Conservation (phyloP, 2,113 vertebrate genomes). For the Aphyosemion australe region DNA sequence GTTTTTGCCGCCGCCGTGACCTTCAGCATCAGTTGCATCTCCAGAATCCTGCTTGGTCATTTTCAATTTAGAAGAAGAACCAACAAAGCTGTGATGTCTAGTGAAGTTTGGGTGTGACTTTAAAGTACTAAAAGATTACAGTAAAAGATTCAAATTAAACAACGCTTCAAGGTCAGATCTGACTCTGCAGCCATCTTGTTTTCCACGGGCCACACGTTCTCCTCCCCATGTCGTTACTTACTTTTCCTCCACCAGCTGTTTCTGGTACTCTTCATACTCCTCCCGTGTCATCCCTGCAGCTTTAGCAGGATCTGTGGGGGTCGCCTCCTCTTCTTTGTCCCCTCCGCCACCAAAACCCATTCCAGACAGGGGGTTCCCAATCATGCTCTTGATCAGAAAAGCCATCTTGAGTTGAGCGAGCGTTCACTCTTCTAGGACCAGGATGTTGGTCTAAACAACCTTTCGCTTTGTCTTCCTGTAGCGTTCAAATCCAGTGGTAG, state of each 20-base stretch:
- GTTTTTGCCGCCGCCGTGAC: slow-evolving; percentile 26
- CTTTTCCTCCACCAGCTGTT: slow-evolving; percentile 97
- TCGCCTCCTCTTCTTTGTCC: slow-evolving; percentile 87
- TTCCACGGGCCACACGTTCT: slow-evolving; percentile 2
- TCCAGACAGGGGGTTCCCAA: slow-evolving; percentile 91
- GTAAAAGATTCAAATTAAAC: background rate
- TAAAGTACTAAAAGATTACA: background rate
- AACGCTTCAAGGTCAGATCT: slow-evolving; percentile 66
- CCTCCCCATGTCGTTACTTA: slow-evolving; percentile 80
- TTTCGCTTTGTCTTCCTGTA: slow-evolving; percentile 40
- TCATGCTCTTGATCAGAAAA: slow-evolving; percentile 94
- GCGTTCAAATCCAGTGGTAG: slow-evolving; percentile 65
- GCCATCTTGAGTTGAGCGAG: slow-evolving; percentile 78
- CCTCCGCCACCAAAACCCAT: slow-evolving; percentile 89
- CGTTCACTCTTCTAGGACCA: slow-evolving; percentile 19
- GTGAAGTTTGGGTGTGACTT: background rate
- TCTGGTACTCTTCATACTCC: slow-evolving; percentile 97
- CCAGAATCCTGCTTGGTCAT: background rate
- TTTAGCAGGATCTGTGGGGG: slow-evolving; percentile 87
- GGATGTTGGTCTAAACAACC: slow-evolving; percentile 18
- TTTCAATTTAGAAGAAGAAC: background rate
- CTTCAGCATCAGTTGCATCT: slow-evolving; percentile 44
- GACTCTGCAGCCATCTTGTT: slow-evolving; percentile 25
- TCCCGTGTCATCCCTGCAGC: slow-evolving; percentile 95
- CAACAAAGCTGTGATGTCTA: background rate